phyloP scores from a whole-genome alignment of 2,113 vertebrate species.

The Podocnemis expansa region DNA sequence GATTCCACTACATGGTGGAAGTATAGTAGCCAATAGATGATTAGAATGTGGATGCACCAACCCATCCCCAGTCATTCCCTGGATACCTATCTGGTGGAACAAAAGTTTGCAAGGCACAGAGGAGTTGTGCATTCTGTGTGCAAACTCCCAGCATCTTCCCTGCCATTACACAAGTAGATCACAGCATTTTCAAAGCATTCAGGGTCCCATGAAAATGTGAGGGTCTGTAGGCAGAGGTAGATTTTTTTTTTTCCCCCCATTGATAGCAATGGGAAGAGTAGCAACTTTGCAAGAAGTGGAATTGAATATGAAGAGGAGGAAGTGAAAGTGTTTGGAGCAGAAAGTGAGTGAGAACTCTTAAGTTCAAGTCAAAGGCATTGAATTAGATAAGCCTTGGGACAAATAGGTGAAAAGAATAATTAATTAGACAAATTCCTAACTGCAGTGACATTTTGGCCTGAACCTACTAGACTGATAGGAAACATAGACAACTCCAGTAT shows the following conservation, averaged over 20 bases:
- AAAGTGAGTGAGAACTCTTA: not conserved
- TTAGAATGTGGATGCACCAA: not conserved
- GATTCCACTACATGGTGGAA: not conserved
- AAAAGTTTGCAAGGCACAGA: not conserved
- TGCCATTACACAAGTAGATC: not conserved
- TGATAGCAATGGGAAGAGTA: not conserved
- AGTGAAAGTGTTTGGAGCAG: not conserved
- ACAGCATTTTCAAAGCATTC: not conserved
- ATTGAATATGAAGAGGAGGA: not conserved
- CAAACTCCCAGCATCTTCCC: not conserved
- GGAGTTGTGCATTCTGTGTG: not conserved
- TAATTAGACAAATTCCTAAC: not conserved
- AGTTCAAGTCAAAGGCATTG: not conserved
- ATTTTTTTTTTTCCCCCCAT: accelerated
- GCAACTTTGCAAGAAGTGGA: not conserved
- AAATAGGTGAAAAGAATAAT: not conserved
- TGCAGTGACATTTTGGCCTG: not conserved
- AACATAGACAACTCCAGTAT: not conserved
- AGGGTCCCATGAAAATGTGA: not conserved
- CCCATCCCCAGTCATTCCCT: not conserved
- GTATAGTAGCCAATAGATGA: not conserved
- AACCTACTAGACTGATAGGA: not conserved
- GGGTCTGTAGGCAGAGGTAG: accelerated
- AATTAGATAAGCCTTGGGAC: not conserved
- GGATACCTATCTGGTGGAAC: not conserved